phyloP scores from a whole-genome alignment of 2,797 vertebrate species.

The Acanthurus tractus region DNA sequence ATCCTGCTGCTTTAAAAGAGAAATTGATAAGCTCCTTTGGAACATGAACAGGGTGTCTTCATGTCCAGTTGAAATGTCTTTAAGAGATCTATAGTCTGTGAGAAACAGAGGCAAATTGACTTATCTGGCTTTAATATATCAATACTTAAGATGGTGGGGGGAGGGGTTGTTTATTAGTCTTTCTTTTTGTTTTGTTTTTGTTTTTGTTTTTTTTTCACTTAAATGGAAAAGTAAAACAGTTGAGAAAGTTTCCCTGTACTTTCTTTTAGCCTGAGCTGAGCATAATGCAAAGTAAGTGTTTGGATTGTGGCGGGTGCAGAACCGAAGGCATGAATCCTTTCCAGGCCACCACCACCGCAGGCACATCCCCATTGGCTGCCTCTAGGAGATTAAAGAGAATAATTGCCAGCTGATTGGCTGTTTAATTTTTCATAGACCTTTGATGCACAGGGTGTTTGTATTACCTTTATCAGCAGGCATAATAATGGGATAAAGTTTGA shows the following conservation, averaged over 20 bases:
- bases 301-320: conserved; percentile 77
- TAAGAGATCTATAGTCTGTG: conserved; percentile 52
- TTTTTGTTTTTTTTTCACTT: conserved; percentile 50
- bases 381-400: conserved; percentile 89
- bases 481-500: conserved; percentile 80
- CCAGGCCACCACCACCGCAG: conserved; percentile 79
- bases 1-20: conserved; percentile 56
- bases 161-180: too few species aligned
- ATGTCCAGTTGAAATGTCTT: conserved; percentile 54
- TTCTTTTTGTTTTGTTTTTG: too few species aligned
- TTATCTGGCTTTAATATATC: conserved; percentile 59
- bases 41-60: conserved; percentile 60
- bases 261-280: conserved; percentile 81
- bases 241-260: conserved; percentile 73
- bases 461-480: conserved; percentile 82
- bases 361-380: conserved; percentile 87
- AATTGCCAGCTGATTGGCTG: conserved; percentile 89
- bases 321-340: conserved; percentile 75
- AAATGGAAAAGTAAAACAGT: conserved; percentile 58
- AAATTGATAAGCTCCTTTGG: conserved; percentile 63
- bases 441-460: conserved; percentile 81
- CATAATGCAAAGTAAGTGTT: conserved; percentile 84
- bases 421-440: conserved; percentile 87
- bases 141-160: conserved; percentile 46
- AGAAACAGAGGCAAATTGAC: conserved; percentile 54